A percentile compares a stretch with the other conserved stretches of the same genome.
Evolutionary conservation across 2,797 vertebrate genomes (phyloP).

Genomic region (Paguma larvata): DNA sequence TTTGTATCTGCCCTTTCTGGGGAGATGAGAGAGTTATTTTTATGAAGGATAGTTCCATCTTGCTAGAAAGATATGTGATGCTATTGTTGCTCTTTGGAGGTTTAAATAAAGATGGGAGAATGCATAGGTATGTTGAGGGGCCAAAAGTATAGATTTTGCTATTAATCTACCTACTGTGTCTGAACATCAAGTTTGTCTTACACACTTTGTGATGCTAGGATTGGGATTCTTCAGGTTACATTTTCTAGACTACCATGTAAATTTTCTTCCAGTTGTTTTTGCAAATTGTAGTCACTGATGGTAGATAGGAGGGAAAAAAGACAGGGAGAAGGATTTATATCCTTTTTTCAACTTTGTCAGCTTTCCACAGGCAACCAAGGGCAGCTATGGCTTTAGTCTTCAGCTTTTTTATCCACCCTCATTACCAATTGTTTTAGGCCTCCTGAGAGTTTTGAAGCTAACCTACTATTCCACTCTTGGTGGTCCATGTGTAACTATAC

Average conservation of each 20-base stretch:
- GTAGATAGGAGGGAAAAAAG: not conserved
- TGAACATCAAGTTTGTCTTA: not conserved
- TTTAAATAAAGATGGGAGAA: not conserved
- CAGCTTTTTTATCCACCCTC: not conserved
- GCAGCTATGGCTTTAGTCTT: not conserved
- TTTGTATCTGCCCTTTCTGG: not conserved
- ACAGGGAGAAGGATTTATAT: not conserved
- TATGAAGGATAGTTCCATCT: not conserved
- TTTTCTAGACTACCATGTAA: not conserved
- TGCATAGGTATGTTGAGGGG: too few relatives aligned
- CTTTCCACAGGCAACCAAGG: not conserved
- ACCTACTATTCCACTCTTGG: not conserved
- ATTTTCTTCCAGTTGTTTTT: not conserved
- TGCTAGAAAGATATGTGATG: not conserved
- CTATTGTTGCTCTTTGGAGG: not conserved
- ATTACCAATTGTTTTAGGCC: not conserved
- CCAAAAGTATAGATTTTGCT: not conserved
- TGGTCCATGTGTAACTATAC: not conserved
- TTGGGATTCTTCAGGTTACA: not conserved
- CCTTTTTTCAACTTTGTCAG: not conserved
- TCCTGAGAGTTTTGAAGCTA: not conserved
- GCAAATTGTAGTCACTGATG: not conserved
- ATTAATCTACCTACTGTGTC: not conserved
- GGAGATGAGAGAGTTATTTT: not conserved
- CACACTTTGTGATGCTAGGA: not conserved